These are phyloP conservation scores for Ctenodactylus gundi DNA, from an alignment of 2,113 vertebrate genomes.

Conservation along the genomic window DNA sequence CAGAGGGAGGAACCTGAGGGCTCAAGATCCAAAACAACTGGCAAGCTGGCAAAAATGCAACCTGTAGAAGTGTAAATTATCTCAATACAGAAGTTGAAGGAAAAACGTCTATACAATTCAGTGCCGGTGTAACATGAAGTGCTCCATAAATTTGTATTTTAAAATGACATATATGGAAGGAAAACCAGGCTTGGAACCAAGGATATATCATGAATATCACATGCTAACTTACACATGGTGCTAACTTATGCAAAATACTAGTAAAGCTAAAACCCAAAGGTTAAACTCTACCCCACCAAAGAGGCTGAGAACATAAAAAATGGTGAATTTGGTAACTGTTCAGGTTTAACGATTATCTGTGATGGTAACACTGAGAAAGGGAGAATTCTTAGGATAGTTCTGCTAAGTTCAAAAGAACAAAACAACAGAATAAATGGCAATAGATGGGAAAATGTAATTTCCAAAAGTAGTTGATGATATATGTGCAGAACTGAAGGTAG, in stretches of 20 bases:
- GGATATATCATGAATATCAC: not conserved
- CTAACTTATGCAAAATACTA: not conserved
- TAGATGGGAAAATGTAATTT: not conserved
- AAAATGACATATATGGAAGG: not conserved
- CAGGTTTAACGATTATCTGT: not conserved
- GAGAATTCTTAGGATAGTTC: not conserved
- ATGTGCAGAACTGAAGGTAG: not conserved
- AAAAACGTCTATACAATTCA: not conserved
- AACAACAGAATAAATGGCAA: not conserved
- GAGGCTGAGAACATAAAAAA: not conserved
- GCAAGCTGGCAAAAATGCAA: not conserved
- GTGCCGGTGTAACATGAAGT: not conserved
- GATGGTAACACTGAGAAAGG: not conserved
- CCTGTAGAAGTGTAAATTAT: conserved; percentile 9
- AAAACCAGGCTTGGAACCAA: conserved; percentile 3
- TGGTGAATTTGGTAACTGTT: not conserved
- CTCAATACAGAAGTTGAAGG: not conserved
- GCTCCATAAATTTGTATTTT: conserved; percentile 19
- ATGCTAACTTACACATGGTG: not conserved
- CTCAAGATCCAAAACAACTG: conserved; percentile 17
- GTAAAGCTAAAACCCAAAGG: not conserved
- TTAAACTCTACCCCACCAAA: not conserved
- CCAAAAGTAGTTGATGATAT: conserved; percentile 11
- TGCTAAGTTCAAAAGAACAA: not conserved
- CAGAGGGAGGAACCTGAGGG: not conserved